Percentiles rank a stretch among this genome's conserved stretches.
phyloP scores from a whole-genome alignment of 2,888 invertebrate species.

The Galerucella pusilla region DNA sequence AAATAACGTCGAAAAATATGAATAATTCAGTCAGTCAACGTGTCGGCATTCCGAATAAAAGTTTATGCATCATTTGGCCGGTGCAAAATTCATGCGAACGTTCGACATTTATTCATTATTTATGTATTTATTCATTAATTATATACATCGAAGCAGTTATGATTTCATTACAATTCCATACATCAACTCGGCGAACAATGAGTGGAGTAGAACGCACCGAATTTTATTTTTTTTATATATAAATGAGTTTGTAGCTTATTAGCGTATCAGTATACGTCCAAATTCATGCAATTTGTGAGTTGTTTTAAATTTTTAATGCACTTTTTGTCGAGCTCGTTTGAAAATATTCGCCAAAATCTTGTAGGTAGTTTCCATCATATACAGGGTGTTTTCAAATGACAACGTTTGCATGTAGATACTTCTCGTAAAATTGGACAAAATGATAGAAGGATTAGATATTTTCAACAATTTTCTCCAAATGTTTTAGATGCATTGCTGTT shows the following conservation, averaged over 20 bases:
- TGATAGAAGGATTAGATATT: no score
- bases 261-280: no score
- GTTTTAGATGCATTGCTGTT: no score
- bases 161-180: conserved; percentile 28
- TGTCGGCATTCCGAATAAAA: conserved; percentile 5
- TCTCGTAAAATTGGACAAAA: no score
- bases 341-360: no score
- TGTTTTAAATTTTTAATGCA: no score
- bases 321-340: no score
- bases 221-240: neutral
- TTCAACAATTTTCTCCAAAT: no score
- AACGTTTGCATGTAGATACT: no score
- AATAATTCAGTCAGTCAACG: conserved; percentile 19
- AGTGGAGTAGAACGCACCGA: neutral
- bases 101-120: conserved; percentile 24
- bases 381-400: no score
- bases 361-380: no score
- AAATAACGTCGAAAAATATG: conserved; percentile 1
- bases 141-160: conserved; percentile 21
- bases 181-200: conserved; percentile 1
- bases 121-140: conserved; percentile 27
- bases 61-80: conserved; percentile 15
- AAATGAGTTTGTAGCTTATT: neutral
- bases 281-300: no score
- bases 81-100: conserved; percentile 25